phyloP scores from a whole-genome alignment of 2,113 vertebrate genomes.

The Spea bombifrons region DNA sequence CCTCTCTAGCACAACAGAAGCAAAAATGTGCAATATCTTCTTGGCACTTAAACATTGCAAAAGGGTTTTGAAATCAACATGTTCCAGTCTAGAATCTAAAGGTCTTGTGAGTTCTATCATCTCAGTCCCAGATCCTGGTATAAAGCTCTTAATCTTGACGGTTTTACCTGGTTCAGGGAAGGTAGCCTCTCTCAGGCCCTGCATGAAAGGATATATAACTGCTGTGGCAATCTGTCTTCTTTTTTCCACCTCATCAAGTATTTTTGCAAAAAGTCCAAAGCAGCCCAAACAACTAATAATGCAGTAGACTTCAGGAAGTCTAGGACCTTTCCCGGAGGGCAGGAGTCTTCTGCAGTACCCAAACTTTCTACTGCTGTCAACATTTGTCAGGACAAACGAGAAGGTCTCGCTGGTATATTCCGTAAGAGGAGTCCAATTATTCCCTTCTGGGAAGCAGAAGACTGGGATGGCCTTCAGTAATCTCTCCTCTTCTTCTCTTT shows the following conservation, averaged over 20 bases:
- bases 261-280: constrained; percentile 93
- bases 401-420: constrained; percentile 93
- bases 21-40: constrained; percentile 84
- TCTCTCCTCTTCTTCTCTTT: constrained; percentile 90
- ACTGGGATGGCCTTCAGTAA: constrained; percentile 84
- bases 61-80: constrained; percentile 83
- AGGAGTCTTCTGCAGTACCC: constrained; percentile 88
- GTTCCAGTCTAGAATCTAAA: constrained; percentile 87
- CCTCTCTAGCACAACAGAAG: constrained; percentile 80
- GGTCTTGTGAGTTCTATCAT: constrained; percentile 87
- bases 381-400: constrained; percentile 90
- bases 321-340: constrained; percentile 81
- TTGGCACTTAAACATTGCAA: constrained; percentile 72
- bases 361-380: constrained; percentile 89
- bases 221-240: constrained; percentile 89
- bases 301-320: constrained; percentile 88
- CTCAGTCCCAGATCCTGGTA: constrained; percentile 91
- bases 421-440: constrained; percentile 78
- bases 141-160: constrained; percentile 94
- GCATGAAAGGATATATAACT: constrained; percentile 97
- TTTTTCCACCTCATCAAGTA: constrained; percentile 95
- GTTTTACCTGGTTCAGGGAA: constrained; percentile 91
- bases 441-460: constrained; percentile 92
- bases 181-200: constrained; percentile 83
- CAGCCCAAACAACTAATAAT: constrained; percentile 92